Evolutionary conservation across 2,113 vertebrate genomes (phyloP), one percentile per base, ranked within the genome.

Genomic region (Ictidomys tridecemlineatus): DNA sequence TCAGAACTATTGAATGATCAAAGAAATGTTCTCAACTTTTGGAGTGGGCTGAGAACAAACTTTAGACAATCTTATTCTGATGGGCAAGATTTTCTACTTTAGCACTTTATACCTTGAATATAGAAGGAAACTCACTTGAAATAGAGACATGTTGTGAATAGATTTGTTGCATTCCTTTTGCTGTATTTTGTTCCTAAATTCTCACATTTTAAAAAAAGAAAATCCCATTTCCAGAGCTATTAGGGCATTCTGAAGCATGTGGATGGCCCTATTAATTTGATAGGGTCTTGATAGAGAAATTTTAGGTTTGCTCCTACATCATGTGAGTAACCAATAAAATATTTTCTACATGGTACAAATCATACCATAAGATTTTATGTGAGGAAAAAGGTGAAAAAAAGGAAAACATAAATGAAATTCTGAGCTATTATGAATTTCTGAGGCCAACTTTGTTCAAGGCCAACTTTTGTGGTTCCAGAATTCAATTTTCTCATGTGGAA

Each of bases 121-220:
- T 20, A 76, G 51, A 85, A 95, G 51, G 13, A 69, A 56, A 65
- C 34, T 85, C 86, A 58, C 1, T 56, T 94, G 45, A 89, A 82
- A 72, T 42, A 34, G 24, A 5, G 1, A 69, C 24, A 76, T 58
- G 8, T 56, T 70, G n/a, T 9, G 34, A 51, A 61, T 42, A 85
- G 32, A 8, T 88, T 87, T 74, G 20, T 74, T 82, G 4, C 18
- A 45, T 79, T 89, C 10, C 32, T 94, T 32, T 80, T 45, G 1
- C 45, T 93, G 5, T 61, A 53, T 92, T 94, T 77, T 58, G n/a
- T 80, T 91, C 5, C 51, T 94, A 67, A 79, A 28, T 77, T 92
- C n/a, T n/a, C 2, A 65, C 45, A 61, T 22, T 42, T 30, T 67
- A n/a, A 8, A 6, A 34, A 56, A 78, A 77, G 26, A 61, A 51